These are phyloP conservation scores for Hemicordylus capensis DNA, from an alignment of 2,113 vertebrate species.

Conservation along the genomic window DNA sequence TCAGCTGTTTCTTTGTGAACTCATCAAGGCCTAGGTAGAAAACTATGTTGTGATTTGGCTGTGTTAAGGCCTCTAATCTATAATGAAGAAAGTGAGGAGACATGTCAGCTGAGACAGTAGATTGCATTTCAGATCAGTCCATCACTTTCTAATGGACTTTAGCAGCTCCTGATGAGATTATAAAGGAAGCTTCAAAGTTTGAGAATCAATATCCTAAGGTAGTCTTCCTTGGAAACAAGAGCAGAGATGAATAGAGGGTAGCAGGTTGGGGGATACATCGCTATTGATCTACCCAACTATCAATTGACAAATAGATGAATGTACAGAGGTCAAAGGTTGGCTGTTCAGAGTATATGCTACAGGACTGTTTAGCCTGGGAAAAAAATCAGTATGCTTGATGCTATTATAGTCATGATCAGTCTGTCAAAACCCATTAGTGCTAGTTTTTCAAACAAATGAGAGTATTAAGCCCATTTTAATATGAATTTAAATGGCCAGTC, in stretches of 20 bases:
- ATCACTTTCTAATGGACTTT: conserved; percentile 13
- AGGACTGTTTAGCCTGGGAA: conserved; percentile 59
- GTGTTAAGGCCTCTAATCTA: conserved; percentile 7
- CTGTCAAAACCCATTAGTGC: conserved; percentile 66
- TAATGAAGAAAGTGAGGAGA: conserved; percentile 15
- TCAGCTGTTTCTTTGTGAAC: neutral
- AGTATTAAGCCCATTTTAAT: conserved; percentile 45
- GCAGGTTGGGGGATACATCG: neutral
- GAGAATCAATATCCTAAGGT: conserved; percentile 14
- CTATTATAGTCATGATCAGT: conserved; percentile 60
- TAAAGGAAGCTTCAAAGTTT: conserved; percentile 18
- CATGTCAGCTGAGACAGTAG: neutral
- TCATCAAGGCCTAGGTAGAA: conserved; percentile 11
- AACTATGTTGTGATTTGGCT: conserved; percentile 2
- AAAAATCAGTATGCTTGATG: conserved; percentile 62
- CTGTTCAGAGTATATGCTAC: conserved; percentile 44
- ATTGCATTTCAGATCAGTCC: neutral
- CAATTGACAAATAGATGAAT: conserved; percentile 62
- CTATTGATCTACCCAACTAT: conserved; percentile 38
- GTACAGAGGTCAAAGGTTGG: conserved; percentile 50
- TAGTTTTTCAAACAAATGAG: conserved; percentile 54
- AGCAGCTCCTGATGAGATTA: conserved; percentile 28
- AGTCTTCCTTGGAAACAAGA: conserved; percentile 5
- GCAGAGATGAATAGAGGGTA: conserved; percentile 39
- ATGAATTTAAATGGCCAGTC: conserved; percentile 43